These are phyloP conservation scores for Neosilurus mollespiculum DNA, from an alignment of 2,797 vertebrate species.

Conservation along the genomic window DNA sequence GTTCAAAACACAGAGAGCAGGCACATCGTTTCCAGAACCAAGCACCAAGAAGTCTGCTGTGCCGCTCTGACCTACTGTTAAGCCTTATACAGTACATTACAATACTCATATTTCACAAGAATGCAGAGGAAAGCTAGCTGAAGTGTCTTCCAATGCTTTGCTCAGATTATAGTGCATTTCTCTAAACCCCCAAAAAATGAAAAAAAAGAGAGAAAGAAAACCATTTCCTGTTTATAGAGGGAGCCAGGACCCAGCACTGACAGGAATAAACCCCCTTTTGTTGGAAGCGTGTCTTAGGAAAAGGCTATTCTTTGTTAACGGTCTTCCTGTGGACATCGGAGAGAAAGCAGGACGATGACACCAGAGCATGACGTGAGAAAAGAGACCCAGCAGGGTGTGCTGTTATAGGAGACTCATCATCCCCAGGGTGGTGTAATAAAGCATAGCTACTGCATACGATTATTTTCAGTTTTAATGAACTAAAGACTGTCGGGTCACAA, in stretches of 20 bases:
- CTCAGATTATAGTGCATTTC: constrained; percentile 46
- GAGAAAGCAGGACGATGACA: not conserved
- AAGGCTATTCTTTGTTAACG: not conserved
- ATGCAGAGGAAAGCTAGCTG: not conserved
- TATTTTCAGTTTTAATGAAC: too few relatives aligned
- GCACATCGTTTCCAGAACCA: not conserved
- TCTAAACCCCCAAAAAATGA: constrained; percentile 4
- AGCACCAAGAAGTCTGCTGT: not conserved
- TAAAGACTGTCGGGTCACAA: not conserved
- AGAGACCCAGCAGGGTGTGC: not conserved
- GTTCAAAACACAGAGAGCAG: not conserved
- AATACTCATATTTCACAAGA: not conserved
- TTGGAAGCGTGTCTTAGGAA: constrained; percentile 52
- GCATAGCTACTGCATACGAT: not conserved
- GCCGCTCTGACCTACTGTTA: not conserved
- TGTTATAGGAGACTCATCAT: not conserved
- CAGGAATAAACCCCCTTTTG: constrained; percentile 58
- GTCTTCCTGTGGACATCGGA: constrained; percentile 2
- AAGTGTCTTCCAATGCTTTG: constrained; percentile 12
- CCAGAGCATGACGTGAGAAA: not conserved
- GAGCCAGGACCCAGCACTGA: constrained; percentile 37
- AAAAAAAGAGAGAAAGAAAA: too few relatives aligned
- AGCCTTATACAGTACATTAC: constrained; percentile 14
- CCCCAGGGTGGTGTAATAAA: not conserved
- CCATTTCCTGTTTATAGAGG: constrained; percentile 56